Base-by-base conservation (phyloP, 2,888 invertebrate species). In the Piscicola geometra region DNA sequence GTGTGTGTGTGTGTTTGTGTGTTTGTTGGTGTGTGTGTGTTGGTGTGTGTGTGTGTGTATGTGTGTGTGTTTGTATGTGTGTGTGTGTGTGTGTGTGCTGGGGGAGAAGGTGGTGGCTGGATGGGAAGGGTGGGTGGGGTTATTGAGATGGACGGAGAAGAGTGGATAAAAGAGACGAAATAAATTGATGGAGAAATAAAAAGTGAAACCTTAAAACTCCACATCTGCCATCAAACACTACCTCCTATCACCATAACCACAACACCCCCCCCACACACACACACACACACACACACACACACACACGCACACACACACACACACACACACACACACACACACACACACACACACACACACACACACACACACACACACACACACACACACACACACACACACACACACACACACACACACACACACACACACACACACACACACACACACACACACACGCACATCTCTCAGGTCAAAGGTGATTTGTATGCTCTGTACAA, bases 401-500 rank as follows among this genome's bases (percentile, higher is more conserved):
- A 67, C 35, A 67, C 67, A 67, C 35, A 67, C 67, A 67, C 67
- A 67, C 67, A 67, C 35, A 67, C 67, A 67, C 35, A 67, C 35
- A 67, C 67, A 67, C 67, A 67, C 67, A 67, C 35, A 67, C 70
- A 70, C 35, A 70, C 36, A 70, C 70, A 70, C 35, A 47, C 35
- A 47, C 70, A 56, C 21, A 56, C 60, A 5, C 56, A 72, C 33
- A 60, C 52, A 33, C 64, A 18, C 36, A 60, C 9, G 92, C 86
- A 96, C 97, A 86, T 98, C 97, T 88, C 98, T 89, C 88, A 98
- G 90, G 85, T 93, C 93, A 87, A 94, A 97, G 0, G 97, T 96
- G 81, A 98, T 93, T 85, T 95, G 94, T 82, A 98, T 89, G 87
- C 94, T 97, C 85, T 91, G 92, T 83, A 93, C 91, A 86, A 98